Evolutionary conservation across 2,888 invertebrate species (phyloP).

Genomic region (Gastrophysa polygoni): DNA sequence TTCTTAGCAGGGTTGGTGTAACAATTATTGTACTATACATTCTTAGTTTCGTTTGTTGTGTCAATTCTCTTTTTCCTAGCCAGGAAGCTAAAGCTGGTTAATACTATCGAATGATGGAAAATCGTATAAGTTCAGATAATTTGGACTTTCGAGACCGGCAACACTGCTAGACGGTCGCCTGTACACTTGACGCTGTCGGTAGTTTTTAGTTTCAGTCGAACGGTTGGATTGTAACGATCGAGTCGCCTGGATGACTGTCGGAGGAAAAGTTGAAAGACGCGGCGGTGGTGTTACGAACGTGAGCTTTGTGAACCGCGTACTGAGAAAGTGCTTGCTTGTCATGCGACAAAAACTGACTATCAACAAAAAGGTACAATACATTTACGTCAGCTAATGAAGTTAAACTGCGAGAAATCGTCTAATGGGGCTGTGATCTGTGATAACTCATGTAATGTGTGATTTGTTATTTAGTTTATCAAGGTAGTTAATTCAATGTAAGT

Average conservation of each 20-base stretch:
- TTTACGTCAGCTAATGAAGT: slow-evolving; percentile 28
- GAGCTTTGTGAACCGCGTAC: slow-evolving; percentile 51
- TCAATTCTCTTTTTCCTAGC: too few species aligned
- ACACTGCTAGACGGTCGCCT: slow-evolving; percentile 50
- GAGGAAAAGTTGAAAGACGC: slow-evolving; percentile 21
- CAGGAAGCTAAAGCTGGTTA: too few species aligned
- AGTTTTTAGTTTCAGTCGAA: slow-evolving; percentile 33
- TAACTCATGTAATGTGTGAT: slow-evolving; percentile 38
- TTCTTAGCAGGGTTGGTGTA: too few species aligned
- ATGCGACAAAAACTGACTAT: slow-evolving; percentile 56
- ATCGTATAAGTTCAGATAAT: too few species aligned
- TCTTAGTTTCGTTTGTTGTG: too few species aligned
- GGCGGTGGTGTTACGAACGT: background rate
- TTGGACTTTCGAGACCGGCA: too few species aligned
- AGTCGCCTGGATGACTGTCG: slow-evolving; percentile 25
- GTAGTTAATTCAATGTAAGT: slow-evolving; percentile 39
- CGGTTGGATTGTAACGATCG: slow-evolving; percentile 28
- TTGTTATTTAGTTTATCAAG: slow-evolving; percentile 38
- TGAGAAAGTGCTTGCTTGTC: slow-evolving; percentile 55
- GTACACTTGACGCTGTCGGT: slow-evolving; percentile 44
- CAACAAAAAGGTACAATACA: slow-evolving; percentile 55
- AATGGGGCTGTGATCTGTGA: slow-evolving; percentile 37
- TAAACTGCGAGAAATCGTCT: slow-evolving; percentile 21
- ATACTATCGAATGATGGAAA: too few species aligned
- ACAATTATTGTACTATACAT: too few species aligned